Evolutionary conservation across 2,888 invertebrate genomes (phyloP), one percentile per base, ranked within the genome.

Genomic region (Ectemnius continuus): DNA sequence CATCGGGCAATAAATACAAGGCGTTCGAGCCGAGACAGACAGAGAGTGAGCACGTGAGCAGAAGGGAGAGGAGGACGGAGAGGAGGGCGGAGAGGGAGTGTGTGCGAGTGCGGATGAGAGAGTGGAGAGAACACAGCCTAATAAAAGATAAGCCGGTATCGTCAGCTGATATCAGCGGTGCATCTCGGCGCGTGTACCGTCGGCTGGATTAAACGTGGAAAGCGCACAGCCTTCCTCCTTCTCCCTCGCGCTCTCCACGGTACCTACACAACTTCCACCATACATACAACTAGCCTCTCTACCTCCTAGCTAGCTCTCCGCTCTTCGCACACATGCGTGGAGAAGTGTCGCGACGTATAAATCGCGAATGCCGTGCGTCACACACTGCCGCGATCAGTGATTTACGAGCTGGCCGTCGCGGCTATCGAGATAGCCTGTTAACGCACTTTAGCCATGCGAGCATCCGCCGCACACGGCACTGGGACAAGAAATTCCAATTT

Each of bases 81-180:
- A 36, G 4, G 36, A 36, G 36, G 36, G 11, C 3, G 23, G 23
- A 23, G 23, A n/a, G 23, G 3, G 23, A 23, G 23, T 3, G 23
- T 23, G 36, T 8, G 8, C 36, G 36, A 36, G 36, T 11, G 8
- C 36, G 36, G 36, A 36, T 36, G 36, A 36, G 36, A 36, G 36
- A 36, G 36, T 11, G 36, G 36, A 36, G 36, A 36, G 36, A 36
- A 36, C 36, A 36, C 36, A 36, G 36, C 36, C 36, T 74, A 77
- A 78, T 70, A 72, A 67, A 62, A 70, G 81, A 83, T 81, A 83
- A 81, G 73, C 68, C 59, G 28, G 60, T 68, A 80, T 78, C 78
- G 80, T 69, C 78, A 63, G 68, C 71, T 67, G 77, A 79, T 81
- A 81, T 83, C 80, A 67, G 26, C 52, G 71, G 47, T 74, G 69